Percentiles rank a stretch among this genome's conserved stretches.
Evolutionary conservation across 64 coral and sea anemone species (phyloP).

Genomic region (Montipora capricornis): DNA sequence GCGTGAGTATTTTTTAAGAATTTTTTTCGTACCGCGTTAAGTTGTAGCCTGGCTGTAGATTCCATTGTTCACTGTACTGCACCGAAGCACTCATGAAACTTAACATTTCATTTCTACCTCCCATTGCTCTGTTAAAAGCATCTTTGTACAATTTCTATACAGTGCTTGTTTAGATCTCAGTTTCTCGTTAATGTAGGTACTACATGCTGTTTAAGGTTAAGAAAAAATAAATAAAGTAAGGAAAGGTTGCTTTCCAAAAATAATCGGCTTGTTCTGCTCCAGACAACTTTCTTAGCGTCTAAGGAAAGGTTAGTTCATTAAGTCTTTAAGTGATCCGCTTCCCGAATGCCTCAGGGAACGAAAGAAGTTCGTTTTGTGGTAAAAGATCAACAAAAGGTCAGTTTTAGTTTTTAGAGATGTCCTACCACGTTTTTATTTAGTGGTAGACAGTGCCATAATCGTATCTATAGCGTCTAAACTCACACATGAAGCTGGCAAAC

Average conservation of each 20-base stretch:
- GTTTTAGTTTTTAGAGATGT: not conserved
- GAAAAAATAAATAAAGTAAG: no score
- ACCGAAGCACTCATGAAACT: not conserved
- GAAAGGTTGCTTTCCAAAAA: no score
- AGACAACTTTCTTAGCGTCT: not conserved
- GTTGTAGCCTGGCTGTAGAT: no score
- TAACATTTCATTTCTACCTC: not conserved
- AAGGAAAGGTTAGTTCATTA: not conserved
- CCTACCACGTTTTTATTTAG: not conserved
- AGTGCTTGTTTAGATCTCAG: not conserved
- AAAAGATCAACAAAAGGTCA: not conserved
- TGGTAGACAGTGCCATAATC: no score
- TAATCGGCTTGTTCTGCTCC: not conserved
- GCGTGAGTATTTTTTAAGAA: slow-evolving; percentile 54
- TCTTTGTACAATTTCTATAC: slow-evolving; percentile 6
- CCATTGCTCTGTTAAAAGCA: not conserved
- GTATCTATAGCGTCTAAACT: no score
- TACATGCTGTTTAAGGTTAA: not conserved
- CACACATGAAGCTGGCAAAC: no score
- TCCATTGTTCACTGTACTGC: no score
- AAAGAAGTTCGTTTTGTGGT: not conserved
- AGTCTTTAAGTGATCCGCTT: not conserved
- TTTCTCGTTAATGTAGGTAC: not conserved
- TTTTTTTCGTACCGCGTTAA: not conserved
- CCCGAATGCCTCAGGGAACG: not conserved